Evolutionary conservation across 1,140 invertebrate species (phyloP).

Genomic region (Drosophila subobscura): DNA sequence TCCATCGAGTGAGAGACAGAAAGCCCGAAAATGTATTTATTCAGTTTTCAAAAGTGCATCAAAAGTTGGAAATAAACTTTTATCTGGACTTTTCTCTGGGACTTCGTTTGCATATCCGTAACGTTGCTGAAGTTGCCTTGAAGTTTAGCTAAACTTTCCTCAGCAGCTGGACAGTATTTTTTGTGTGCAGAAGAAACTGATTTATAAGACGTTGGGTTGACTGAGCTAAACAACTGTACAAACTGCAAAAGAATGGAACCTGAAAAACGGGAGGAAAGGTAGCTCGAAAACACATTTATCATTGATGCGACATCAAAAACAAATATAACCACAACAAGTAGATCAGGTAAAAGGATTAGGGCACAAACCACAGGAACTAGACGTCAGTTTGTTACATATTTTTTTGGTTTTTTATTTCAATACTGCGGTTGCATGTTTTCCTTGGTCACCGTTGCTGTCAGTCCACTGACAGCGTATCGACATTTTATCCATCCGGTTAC

Average conservation of each 20-base stretch:
- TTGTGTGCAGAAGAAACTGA: constrained; percentile 51
- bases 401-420: constrained; percentile 38
- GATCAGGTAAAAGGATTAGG: too few relatives aligned
- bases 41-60: constrained; percentile 46
- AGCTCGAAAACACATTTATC: constrained; percentile 50
- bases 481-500: too few relatives aligned
- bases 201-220: constrained; percentile 55
- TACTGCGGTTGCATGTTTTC: too few relatives aligned
- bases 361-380: constrained; percentile 35
- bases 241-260: constrained; percentile 28
- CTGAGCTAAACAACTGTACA: constrained; percentile 46
- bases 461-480: too few relatives aligned
- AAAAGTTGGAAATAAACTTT: constrained; percentile 58
- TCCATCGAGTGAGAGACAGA: constrained; percentile 5
- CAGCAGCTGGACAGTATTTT: constrained; percentile 61
- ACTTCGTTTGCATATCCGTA: constrained; percentile 37
- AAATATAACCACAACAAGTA: constrained; percentile 31
- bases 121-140: constrained; percentile 49
- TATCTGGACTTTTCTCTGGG: constrained; percentile 19
- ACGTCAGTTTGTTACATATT: too few relatives aligned
- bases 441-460: too few relatives aligned
- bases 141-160: constrained; percentile 58
- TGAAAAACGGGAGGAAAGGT: constrained; percentile 24
- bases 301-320: constrained; percentile 48
- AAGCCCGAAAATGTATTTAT: constrained; percentile 37